These are phyloP conservation scores for Leucosticte australis DNA, from an alignment of 2,113 vertebrate species.

Conservation along the genomic window DNA sequence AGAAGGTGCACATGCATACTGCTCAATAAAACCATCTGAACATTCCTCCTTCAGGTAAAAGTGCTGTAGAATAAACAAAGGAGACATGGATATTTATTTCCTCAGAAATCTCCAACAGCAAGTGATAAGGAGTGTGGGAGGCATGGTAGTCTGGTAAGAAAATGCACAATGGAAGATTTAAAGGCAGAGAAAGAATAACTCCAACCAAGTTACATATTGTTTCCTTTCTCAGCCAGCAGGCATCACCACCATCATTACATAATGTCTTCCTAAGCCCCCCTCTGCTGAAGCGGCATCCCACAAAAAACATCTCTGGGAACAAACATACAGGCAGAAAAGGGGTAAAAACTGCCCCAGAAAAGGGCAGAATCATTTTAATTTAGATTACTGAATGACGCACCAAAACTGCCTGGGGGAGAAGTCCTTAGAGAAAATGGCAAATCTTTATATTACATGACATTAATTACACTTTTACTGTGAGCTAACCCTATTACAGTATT, in stretches of 20 bases:
- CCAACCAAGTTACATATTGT: background rate
- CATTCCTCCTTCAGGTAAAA: background rate
- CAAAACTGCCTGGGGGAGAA: conserved; percentile 5
- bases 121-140: background rate
- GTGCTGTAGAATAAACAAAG: background rate
- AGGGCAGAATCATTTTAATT: background rate
- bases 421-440: conserved; percentile 48
- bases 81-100: background rate
- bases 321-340: background rate
- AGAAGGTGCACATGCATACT: background rate
- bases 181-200: background rate
- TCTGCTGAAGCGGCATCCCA: background rate
- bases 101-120: background rate
- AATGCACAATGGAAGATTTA: background rate
- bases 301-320: background rate
- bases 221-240: background rate
- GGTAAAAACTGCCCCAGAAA: background rate
- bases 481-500: conserved; percentile 28
- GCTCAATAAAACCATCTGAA: background rate
- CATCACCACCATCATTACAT: background rate
- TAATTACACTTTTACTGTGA: conserved; percentile 49
- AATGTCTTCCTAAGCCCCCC: background rate
- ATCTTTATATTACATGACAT: conserved; percentile 42
- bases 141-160: background rate
- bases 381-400: background rate